Base-by-base conservation (phyloP, 2,888 invertebrate species). In the Harpalus rubripes region DNA sequence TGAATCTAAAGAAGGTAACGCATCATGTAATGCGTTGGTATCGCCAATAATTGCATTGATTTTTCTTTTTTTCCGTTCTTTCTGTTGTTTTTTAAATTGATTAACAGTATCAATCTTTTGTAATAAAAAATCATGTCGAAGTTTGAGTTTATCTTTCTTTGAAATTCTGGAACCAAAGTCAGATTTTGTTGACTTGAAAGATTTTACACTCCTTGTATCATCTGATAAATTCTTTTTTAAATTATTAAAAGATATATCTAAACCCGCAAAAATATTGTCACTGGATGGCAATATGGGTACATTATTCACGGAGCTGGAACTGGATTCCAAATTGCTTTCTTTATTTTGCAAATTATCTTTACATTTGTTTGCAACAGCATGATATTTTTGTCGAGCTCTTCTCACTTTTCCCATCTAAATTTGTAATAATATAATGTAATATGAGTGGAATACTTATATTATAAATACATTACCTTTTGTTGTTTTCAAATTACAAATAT, bases 101-200 rank as follows among this genome's bases (percentile, higher is more conserved):
- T 88, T 88, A 5, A 89, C 87, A 8, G 88, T 85, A 85, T 90
- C 89, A 52, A 90, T 89, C 86, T 90, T 90, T 81, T 88, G 87
- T 81, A 90, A 68, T 32, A 90, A 87, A 16, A 89, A 81, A 63
- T 90, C 88, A 44, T 88, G 86, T 61, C 89, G 88, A 18, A 90
- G 84, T 84, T 88, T 89, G 7, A 89, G 56, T 87, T 90, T 91
- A 4, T 90, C 89, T 85, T 90, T 90, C 85, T 90, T 91, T 3
- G 88, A 85, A 39, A 90, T 80, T 65, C 86, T 88, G 26, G 81
- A 87, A 0, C 86, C 85, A 32, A 86, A 86, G 63, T 88, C 88
- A 0, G 88, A 89, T 87, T 90, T 90, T 3, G 87, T 32, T 6
- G 90, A 90, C 86, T 90, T 90, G 72, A 87, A 88, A 6, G 90